Percentiles rank a stretch among this genome's conserved stretches.
phyloP scores from a whole-genome alignment of 1,140 invertebrate species.

The Ceratina japonica region DNA sequence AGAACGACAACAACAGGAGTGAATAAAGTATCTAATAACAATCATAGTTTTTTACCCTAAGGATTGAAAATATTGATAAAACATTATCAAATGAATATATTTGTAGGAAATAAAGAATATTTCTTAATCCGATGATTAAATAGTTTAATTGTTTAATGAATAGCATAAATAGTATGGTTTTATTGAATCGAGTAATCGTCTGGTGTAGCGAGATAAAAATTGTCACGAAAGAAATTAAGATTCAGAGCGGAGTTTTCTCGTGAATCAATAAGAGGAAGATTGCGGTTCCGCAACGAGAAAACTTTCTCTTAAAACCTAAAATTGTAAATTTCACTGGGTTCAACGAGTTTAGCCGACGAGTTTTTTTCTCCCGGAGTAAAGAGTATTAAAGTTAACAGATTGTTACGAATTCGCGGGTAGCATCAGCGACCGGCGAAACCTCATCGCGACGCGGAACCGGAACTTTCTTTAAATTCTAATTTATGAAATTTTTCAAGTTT shows the following conservation, averaged over 20 bases:
- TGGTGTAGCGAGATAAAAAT: slow-evolving; percentile 11
- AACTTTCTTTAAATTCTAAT: slow-evolving; percentile 39
- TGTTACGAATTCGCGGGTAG: slow-evolving; percentile 35
- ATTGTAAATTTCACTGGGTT: slow-evolving; percentile 45
- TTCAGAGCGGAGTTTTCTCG: slow-evolving; percentile 8
- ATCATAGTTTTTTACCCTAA: too few species aligned
- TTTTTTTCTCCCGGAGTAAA: slow-evolving; percentile 27
- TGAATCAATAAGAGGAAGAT: slow-evolving; percentile 43
- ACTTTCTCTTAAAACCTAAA: slow-evolving; percentile 41
- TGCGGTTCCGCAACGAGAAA: slow-evolving; percentile 43
- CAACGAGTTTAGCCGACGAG: slow-evolving; percentile 30
- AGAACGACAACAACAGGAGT: too few species aligned
- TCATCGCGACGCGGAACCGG: background rate
- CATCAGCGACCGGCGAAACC: background rate
- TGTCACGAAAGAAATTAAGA: slow-evolving; percentile 18
- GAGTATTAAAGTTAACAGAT: slow-evolving; percentile 48
- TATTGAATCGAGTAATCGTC: too few species aligned
- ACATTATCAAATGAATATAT: too few species aligned
- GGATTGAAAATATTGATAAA: too few species aligned
- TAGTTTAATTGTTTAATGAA: too few species aligned
- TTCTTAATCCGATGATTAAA: too few species aligned
- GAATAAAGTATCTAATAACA: too few species aligned
- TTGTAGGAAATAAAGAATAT: too few species aligned
- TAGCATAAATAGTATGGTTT: background rate
- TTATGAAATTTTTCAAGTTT: slow-evolving; percentile 20